Conservation (phyloP, 2,797 vertebrate genomes). For the Crocodylus rhombifer region DNA sequence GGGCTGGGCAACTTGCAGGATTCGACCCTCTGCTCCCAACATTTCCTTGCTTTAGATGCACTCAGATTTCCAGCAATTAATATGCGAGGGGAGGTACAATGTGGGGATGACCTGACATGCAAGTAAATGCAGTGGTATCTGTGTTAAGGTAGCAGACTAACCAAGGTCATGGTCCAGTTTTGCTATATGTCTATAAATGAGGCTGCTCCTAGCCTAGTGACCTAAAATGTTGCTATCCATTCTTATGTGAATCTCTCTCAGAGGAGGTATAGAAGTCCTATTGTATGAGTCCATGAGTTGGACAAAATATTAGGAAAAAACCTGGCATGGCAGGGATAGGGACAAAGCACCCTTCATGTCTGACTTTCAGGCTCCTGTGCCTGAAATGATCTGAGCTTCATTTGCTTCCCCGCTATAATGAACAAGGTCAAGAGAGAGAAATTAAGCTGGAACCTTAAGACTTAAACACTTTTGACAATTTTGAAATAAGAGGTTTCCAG, state of each 20-base stretch:
- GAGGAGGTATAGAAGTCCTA: not conserved
- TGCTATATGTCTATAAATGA: not conserved
- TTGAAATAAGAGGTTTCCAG: not conserved
- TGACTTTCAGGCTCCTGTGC: not conserved
- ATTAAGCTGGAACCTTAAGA: not conserved
- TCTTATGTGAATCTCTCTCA: not conserved
- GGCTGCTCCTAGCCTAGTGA: not conserved
- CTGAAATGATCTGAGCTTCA: not conserved
- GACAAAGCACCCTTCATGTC: not conserved
- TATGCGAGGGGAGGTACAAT: too few relatives aligned
- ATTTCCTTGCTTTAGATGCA: too few relatives aligned
- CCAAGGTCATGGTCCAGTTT: not conserved
- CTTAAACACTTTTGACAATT: accelerated
- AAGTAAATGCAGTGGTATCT: too few relatives aligned
- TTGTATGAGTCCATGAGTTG: not conserved
- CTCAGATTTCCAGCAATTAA: too few relatives aligned
- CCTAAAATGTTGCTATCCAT: not conserved
- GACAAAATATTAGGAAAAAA: not conserved
- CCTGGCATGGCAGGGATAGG: not conserved
- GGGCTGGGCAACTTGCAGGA: too few relatives aligned
- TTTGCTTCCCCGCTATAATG: not conserved
- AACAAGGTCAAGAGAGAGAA: not conserved
- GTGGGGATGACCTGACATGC: too few relatives aligned
- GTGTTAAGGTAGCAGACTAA: not conserved
- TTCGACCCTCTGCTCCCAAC: too few relatives aligned